Conservation (phyloP, 2,797 vertebrate species). For the Tapirus indicus region DNA sequence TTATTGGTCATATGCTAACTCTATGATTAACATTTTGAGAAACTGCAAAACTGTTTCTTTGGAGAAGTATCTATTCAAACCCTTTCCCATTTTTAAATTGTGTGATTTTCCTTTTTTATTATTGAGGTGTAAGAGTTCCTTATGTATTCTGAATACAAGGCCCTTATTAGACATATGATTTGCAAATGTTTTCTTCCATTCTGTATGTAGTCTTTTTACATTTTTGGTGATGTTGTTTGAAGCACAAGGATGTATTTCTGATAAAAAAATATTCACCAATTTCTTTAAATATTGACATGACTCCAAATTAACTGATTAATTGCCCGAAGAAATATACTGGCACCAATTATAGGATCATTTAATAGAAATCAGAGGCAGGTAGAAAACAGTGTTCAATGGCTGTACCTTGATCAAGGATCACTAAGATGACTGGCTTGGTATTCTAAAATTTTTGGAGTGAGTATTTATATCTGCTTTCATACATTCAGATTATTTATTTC, state of each 20-base stretch:
- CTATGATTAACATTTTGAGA: neutral
- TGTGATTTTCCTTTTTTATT: neutral
- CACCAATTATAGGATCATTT: neutral
- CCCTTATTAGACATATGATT: neutral
- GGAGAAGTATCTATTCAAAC: neutral
- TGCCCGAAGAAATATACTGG: neutral
- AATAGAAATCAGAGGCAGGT: neutral
- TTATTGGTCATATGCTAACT: neutral
- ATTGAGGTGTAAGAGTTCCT: neutral
- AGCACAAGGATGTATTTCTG: neutral
- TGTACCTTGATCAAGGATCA: neutral
- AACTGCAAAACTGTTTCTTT: neutral
- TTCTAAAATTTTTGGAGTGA: conserved; percentile 46
- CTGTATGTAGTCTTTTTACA: neutral
- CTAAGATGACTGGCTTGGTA: conserved; percentile 37
- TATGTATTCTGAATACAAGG: neutral
- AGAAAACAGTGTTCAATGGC: neutral
- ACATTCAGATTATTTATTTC: neutral
- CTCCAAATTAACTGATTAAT: neutral
- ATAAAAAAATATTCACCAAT: neutral
- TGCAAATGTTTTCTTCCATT: neutral
- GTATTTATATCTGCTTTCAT: conserved; percentile 65
- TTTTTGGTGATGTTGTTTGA: neutral
- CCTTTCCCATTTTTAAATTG: neutral
- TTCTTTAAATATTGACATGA: neutral